A percentile compares a stretch with the other conserved stretches of the same genome.
These are phyloP conservation scores for Amia ocellicauda DNA, from an alignment of 2,113 vertebrate genomes.

Conservation along the genomic window DNA sequence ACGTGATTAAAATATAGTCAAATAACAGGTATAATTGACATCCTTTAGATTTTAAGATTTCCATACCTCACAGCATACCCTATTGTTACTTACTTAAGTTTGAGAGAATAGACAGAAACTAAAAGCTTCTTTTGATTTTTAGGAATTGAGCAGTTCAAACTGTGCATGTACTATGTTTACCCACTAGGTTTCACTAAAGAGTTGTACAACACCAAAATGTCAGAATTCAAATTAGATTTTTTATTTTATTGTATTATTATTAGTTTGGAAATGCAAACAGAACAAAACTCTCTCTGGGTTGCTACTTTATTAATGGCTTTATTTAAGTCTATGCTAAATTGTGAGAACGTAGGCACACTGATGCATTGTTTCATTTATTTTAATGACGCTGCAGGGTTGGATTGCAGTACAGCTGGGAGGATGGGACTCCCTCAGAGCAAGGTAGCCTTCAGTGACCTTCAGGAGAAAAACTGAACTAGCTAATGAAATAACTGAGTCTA, in stretches of 20 bases:
- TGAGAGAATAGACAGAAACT: no score
- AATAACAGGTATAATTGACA: constrained; percentile 20
- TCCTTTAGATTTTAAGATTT: constrained; percentile 8
- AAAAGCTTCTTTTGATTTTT: no score
- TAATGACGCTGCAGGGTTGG: constrained; percentile 54
- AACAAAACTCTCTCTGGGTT: constrained; percentile 13
- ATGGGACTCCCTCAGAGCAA: constrained; percentile 55
- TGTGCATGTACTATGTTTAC: background rate
- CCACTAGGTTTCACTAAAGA: constrained; percentile 12
- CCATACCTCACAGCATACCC: constrained; percentile 6
- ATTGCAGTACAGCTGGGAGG: constrained; percentile 54
- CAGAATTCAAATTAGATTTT: background rate
- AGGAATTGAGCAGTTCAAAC: background rate
- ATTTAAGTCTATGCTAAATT: constrained; percentile 49
- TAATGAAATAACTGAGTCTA: constrained; percentile 58
- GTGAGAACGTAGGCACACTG: constrained; percentile 36
- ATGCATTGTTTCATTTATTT: constrained; percentile 54
- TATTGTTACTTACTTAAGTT: background rate
- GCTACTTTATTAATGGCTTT: constrained; percentile 39
- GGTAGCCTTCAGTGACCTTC: constrained; percentile 71
- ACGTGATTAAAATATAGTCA: constrained; percentile 31
- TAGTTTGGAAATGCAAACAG: background rate
- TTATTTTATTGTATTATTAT: background rate
- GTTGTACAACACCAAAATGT: background rate
- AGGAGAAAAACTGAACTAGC: constrained; percentile 62